Base-by-base conservation (phyloP, 2,113 vertebrate genomes). In the Lagopus muta region DNA sequence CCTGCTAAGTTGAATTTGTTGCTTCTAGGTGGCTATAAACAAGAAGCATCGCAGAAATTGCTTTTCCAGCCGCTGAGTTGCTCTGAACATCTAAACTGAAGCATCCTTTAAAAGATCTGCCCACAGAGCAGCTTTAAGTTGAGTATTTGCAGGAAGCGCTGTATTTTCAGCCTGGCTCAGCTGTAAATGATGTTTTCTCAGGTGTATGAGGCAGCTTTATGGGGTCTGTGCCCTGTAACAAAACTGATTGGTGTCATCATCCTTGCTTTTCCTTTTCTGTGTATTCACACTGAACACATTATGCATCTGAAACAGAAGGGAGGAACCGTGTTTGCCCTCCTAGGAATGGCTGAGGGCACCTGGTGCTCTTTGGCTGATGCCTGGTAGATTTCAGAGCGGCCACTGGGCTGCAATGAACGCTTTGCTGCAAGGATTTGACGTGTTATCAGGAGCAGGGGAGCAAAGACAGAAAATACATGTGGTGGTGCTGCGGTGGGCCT, bases 51-150 rank as follows among this genome's bases (percentile, higher is more conserved):
- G 10, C 43, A 69, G 48, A 58, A 67, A 74, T 93, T 48, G 74
- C 66, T 93, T 92, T 94, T 82, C 36, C 40, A 96, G 74, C 38
- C 38, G 30, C 32, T 66, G 77, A 95, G 52, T 94, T 92, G 55
- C 74, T 65, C 57, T 90, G 82, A 93, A 89, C 80, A 86, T 92
- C 90, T 81, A 88, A 92, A 54, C 52, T 96, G 83, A 76, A 57
- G 57, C 87, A 94, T 95, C 48, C 74, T 94, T 83, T 83, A 81
- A 74, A 91, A 88, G 66, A 65, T n/a, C 25, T 60, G 5, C 87
- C 32, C 82, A 73, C 54, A 73, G 67, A 93, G n/a, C 71, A 74
- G 18, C 67, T 82, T 81, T 15, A 77, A 52, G 25, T 34, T 24
- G 60, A 54, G 20, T 79, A 65, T 93, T 93, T 92, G 84, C 67